Conservation (phyloP, 2,888 invertebrate species). For the Lycophotia porphyrea region DNA sequence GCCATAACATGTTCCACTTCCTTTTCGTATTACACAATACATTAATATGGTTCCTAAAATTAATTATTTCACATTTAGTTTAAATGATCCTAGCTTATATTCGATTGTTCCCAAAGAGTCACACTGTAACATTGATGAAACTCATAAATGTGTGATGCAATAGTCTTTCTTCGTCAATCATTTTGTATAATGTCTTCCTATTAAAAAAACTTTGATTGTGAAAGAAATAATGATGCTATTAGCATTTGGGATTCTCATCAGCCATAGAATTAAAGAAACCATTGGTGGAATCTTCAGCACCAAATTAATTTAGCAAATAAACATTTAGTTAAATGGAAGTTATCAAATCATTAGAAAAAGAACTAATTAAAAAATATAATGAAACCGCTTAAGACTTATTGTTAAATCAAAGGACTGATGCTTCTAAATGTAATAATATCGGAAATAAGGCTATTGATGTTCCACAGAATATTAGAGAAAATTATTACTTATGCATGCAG, state of each 20-base stretch:
- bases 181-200: conserved; percentile 10
- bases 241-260: background rate
- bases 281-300: background rate
- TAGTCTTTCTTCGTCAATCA: background rate
- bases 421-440: background rate
- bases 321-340: background rate
- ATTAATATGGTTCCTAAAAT: background rate
- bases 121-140: no score
- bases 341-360: background rate
- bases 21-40: conserved; percentile 35
- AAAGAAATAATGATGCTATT: background rate
- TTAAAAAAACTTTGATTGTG: background rate
- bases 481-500: no score
- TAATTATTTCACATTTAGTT: conserved; percentile 8
- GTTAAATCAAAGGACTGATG: background rate
- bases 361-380: background rate
- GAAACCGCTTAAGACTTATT: no score
- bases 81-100: background rate
- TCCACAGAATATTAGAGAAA: no score
- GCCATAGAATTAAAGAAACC: background rate
- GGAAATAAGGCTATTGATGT: background rate
- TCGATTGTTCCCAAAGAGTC: no score
- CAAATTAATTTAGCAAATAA: background rate
- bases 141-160: background rate
- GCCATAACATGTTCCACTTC: conserved; percentile 17